Evolutionary conservation across 2,888 invertebrate species (phyloP).

Genomic region (Galerucella pusilla): DNA sequence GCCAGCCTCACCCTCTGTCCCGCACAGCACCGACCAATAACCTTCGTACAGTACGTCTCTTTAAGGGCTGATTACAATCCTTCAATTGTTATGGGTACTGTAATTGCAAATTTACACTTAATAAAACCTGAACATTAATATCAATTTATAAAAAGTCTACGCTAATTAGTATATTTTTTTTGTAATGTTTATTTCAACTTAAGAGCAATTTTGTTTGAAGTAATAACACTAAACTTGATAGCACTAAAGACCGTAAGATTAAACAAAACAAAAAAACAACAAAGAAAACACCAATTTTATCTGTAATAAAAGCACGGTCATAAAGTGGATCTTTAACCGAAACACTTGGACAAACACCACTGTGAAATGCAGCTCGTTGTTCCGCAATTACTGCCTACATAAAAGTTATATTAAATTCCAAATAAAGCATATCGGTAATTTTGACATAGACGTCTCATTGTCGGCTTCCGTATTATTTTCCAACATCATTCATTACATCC

Average conservation of each 20-base stretch:
- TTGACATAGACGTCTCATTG: constrained; percentile 23
- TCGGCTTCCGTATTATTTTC: not conserved
- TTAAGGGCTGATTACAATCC: no score
- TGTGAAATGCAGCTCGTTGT: constrained; percentile 52
- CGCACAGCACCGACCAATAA: no score
- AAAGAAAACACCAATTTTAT: constrained; percentile 34
- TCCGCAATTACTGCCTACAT: constrained; percentile 54
- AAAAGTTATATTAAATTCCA: constrained; percentile 55
- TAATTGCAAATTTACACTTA: no score
- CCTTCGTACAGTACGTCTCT: no score
- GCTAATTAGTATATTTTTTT: not conserved
- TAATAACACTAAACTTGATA: constrained; percentile 28
- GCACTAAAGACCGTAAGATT: constrained; percentile 25
- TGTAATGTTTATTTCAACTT: not conserved
- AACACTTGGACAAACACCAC: constrained; percentile 45
- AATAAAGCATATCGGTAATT: constrained; percentile 47
- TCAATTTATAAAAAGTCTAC: no score
- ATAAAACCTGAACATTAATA: no score
- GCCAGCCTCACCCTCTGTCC: no score
- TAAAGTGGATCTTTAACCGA: constrained; percentile 39
- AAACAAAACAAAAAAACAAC: constrained; percentile 23
- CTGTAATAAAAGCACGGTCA: constrained; percentile 33
- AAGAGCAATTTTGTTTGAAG: not conserved
- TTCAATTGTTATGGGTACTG: no score
- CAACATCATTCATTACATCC: not conserved